These are phyloP conservation scores for Saguinus imperator DNA, from an alignment of 2,113 vertebrate species.

Conservation along the genomic window DNA sequence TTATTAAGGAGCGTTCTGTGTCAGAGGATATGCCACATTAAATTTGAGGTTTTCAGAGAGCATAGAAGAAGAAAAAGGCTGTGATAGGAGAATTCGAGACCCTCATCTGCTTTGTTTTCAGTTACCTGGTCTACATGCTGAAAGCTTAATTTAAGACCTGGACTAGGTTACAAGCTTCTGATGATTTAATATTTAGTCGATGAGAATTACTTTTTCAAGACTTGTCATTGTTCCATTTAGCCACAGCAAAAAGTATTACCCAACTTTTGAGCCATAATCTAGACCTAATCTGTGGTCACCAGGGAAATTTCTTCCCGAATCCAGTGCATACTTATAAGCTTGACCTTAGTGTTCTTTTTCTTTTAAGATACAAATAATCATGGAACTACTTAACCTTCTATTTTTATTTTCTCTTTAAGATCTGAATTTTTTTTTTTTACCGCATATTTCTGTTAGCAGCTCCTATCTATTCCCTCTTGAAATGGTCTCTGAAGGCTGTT, in stretches of 20 bases:
- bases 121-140: neutral
- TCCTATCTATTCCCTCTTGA: neutral
- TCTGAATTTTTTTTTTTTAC: neutral
- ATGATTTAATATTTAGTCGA: neutral
- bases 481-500: neutral
- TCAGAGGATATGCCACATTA: slow-evolving; percentile 20
- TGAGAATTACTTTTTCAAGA: slow-evolving; percentile 46
- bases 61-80: neutral
- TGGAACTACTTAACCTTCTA: neutral
- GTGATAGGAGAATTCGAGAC: neutral
- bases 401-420: slow-evolving; percentile 24
- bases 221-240: neutral
- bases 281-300: neutral
- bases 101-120: slow-evolving; percentile 28
- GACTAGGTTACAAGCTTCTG: neutral
- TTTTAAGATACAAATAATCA: slow-evolving; percentile 15
- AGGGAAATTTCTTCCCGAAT: slow-evolving; percentile 21
- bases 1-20: neutral
- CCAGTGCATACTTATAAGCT: neutral
- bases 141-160: neutral
- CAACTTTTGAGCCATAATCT: neutral
- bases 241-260: slow-evolving; percentile 28
- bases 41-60: slow-evolving; percentile 52
- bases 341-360: neutral
- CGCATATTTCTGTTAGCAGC: neutral